phyloP scores from a whole-genome alignment of 2,113 vertebrate species.

The Odocoileus hemionus region DNA sequence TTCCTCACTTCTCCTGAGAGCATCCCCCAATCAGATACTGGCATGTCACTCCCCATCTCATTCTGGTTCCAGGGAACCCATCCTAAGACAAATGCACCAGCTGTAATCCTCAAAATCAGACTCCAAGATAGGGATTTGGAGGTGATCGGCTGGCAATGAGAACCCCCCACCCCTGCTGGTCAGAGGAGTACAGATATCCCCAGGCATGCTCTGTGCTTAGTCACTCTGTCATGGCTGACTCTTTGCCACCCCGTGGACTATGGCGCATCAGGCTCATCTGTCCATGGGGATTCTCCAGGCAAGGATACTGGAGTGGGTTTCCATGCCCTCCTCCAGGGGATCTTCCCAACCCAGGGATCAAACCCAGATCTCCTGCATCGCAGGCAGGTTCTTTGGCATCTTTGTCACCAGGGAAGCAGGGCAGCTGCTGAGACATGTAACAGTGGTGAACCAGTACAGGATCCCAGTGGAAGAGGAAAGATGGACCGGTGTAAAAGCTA shows the following conservation, averaged over 20 bases:
- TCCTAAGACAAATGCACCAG: background rate
- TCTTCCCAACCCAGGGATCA: background rate
- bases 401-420: background rate
- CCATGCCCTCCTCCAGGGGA: background rate
- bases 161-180: background rate
- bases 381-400: background rate
- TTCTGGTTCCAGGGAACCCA: background rate
- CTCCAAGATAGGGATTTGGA: background rate
- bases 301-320: background rate
- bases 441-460: background rate
- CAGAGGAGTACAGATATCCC: background rate
- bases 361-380: background rate
- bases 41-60: background rate
- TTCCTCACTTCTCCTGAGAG: background rate
- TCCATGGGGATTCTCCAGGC: background rate
- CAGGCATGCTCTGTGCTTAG: background rate
- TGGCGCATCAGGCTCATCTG: background rate
- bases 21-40: background rate
- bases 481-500: fast-evolving
- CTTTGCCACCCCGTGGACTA: background rate
- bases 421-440: background rate
- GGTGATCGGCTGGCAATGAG: background rate
- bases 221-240: background rate
- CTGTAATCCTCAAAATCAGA: background rate
- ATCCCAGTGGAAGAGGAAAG: background rate